Percentiles rank a stretch among this genome's conserved stretches.
Conservation (phyloP, 2,797 vertebrate species). For the Scolopax rusticola region DNA sequence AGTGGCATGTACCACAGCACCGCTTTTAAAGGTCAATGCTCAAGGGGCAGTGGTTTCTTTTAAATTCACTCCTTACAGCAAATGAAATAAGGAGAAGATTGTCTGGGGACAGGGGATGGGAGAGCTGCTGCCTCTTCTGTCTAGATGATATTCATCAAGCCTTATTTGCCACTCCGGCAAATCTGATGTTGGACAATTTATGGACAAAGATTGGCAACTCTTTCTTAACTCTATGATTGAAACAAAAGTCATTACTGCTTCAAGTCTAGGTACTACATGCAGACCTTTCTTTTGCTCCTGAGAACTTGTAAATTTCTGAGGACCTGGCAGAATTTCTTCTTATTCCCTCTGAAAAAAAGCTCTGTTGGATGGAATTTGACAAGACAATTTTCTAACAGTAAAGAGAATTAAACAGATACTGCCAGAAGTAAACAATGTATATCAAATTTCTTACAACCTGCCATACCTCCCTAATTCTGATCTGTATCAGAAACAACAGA, state of each 20-base stretch:
- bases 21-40: not conserved
- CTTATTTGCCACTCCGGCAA: not conserved
- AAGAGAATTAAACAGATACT: not conserved
- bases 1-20: not conserved
- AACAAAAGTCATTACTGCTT: not conserved
- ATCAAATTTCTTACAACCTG: not conserved
- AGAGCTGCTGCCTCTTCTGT: not conserved
- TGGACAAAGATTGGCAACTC: not conserved
- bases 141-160: not conserved
- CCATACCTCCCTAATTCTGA: not conserved
- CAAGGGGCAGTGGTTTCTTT: not conserved
- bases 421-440: not conserved
- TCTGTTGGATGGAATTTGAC: not conserved
- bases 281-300: not conserved
- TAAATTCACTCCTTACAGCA: not conserved
- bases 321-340: not conserved
- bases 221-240: not conserved
- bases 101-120: not conserved
- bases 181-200: not conserved
- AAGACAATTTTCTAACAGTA: not conserved
- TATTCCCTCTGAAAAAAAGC: not conserved
- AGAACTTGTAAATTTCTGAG: not conserved
- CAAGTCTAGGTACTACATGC: not conserved
- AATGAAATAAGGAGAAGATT: not conserved
- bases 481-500: slow-evolving; percentile 2